Evolutionary conservation across 2,888 invertebrate species (phyloP).

Genomic region (Micropterix aruncella): DNA sequence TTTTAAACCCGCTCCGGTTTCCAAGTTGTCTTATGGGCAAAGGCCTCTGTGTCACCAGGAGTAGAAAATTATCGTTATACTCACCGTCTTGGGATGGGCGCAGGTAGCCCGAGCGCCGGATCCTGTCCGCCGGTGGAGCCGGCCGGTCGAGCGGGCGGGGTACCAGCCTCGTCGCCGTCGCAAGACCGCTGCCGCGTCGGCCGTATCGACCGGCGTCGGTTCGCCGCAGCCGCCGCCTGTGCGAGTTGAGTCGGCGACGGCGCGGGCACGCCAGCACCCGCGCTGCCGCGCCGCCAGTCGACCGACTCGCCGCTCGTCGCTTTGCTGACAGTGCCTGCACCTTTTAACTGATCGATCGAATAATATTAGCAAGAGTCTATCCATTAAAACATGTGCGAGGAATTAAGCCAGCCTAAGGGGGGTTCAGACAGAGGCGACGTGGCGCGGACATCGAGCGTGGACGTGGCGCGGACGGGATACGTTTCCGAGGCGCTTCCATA

Average conservation of each 20-base stretch:
- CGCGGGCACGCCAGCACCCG: constrained; percentile 24
- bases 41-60: no score
- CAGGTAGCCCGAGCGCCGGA: constrained; percentile 51
- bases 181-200: constrained; percentile 65
- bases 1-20: no score
- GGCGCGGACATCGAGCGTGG: no score
- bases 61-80: no score
- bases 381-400: no score
- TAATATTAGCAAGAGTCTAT: no score
- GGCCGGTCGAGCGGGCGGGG: constrained; percentile 17
- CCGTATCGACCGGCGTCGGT: constrained; percentile 47
- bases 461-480: no score
- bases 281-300: constrained; percentile 31
- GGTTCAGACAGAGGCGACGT: no score
- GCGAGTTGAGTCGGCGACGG: constrained; percentile 29
- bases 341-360: constrained; percentile 58
- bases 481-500: no score
- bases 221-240: constrained; percentile 32
- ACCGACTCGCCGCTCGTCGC: constrained; percentile 34
- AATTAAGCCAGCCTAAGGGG: no score
- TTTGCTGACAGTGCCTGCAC: constrained; percentile 38
- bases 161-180: constrained; percentile 57
- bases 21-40: no score
- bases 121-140: constrained; percentile 22
- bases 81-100: constrained; percentile 59